Conservation (phyloP, 2,113 vertebrate species). For the Nothoprocta pentlandii region DNA sequence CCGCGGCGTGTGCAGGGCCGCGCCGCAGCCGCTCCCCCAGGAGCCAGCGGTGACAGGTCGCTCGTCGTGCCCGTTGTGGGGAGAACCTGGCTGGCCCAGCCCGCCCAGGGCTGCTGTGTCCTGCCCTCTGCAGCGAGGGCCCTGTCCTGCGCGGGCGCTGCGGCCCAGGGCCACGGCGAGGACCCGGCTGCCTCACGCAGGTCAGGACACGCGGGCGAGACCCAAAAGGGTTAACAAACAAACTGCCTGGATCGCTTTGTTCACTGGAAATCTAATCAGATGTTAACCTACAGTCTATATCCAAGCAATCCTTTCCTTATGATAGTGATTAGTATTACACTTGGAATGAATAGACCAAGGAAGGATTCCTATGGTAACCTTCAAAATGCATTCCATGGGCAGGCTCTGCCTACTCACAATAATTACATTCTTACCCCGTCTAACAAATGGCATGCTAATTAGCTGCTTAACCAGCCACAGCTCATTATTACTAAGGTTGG, state of each 20-base stretch:
- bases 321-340: slow-evolving; percentile 92
- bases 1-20: too few species aligned
- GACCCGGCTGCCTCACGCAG: background rate
- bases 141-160: background rate
- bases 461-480: slow-evolving; percentile 80
- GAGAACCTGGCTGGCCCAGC: background rate
- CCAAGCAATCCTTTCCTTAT: slow-evolving; percentile 95
- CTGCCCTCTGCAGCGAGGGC: background rate
- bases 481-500: slow-evolving; percentile 72
- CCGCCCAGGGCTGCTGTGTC: background rate
- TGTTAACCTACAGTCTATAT: slow-evolving; percentile 83
- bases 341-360: slow-evolving; percentile 83
- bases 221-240: slow-evolving; percentile 83
- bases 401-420: slow-evolving; percentile 79
- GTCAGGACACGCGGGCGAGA: slow-evolving; percentile 64
- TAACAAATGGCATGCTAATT: slow-evolving; percentile 89
- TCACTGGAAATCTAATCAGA: slow-evolving; percentile 77
- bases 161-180: background rate
- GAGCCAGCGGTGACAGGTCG: background rate
- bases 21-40: too few species aligned
- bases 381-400: slow-evolving; percentile 82
- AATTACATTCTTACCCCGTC: slow-evolving; percentile 92
- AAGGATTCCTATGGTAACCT: slow-evolving; percentile 88
- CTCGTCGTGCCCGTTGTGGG: background rate
- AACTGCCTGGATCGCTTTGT: slow-evolving; percentile 77